These are phyloP conservation scores for Saguinus midas DNA, from an alignment of 2,113 vertebrate genomes.

Conservation along the genomic window DNA sequence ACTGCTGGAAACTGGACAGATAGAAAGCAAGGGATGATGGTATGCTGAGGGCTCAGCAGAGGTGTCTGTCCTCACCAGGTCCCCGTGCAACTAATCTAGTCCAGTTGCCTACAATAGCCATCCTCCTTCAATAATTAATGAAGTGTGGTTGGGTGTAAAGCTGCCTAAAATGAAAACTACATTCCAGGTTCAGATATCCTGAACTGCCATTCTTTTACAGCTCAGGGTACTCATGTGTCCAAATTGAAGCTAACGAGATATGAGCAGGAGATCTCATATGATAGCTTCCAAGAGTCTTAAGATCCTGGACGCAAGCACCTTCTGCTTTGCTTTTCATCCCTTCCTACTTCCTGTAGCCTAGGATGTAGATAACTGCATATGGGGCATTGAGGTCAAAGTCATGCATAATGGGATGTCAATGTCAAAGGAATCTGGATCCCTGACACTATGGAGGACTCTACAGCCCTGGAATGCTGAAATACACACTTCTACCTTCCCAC, in stretches of 20 bases:
- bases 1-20: not conserved
- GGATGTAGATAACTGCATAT: not conserved
- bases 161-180: not conserved
- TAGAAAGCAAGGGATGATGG: not conserved
- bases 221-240: not conserved
- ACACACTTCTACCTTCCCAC: not conserved
- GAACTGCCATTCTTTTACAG: not conserved
- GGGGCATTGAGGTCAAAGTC: not conserved
- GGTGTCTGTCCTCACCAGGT: not conserved
- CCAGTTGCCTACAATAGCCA: not conserved
- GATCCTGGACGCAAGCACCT: not conserved
- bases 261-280: not conserved
- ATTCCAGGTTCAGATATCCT: not conserved
- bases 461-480: not conserved
- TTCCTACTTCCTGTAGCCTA: not conserved
- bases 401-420: not conserved
- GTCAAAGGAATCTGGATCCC: not conserved
- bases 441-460: not conserved
- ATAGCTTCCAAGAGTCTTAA: not conserved
- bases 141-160: not conserved
- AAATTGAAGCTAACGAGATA: not conserved
- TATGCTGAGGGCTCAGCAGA: not conserved
- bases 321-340: not conserved
- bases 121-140: not conserved
- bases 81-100: not conserved